A percentile compares a stretch with the other conserved stretches of the same genome.
Evolutionary conservation across 2,888 invertebrate species (phyloP).

Genomic region (Scaptomyza tumidula): DNA sequence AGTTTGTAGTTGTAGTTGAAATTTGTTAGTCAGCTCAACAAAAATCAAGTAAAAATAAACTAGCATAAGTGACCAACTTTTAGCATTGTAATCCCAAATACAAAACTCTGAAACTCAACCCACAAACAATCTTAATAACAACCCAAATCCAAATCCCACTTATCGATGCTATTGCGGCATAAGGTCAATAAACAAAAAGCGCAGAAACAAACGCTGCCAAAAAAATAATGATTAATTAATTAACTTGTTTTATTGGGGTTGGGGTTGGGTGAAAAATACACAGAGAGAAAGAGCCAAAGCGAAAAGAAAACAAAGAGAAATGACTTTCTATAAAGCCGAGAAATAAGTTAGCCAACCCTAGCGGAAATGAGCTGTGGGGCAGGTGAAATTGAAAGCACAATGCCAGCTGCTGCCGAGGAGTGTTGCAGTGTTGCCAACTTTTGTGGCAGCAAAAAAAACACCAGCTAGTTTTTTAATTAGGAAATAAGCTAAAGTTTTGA

Average conservation of each 20-base stretch:
- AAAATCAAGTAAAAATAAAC: slow-evolving; percentile 1
- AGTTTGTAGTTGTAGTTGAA: slow-evolving; percentile 46
- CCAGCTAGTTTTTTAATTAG: neutral
- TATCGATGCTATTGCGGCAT: slow-evolving; percentile 33
- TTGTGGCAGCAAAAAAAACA: neutral
- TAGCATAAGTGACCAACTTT: slow-evolving; percentile 66
- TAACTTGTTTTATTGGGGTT: slow-evolving; percentile 71
- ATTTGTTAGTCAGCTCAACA: slow-evolving; percentile 37
- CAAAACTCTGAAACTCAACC: neutral
- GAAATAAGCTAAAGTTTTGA: slow-evolving; percentile 3
- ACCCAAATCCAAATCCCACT: slow-evolving; percentile 1
- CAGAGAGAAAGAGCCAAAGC: neutral
- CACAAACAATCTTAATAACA: neutral
- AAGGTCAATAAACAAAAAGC: slow-evolving; percentile 60
- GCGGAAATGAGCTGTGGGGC: neutral
- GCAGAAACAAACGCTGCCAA: slow-evolving; percentile 54
- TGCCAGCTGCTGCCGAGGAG: slow-evolving; percentile 1
- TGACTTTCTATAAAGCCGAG: slow-evolving; percentile 61
- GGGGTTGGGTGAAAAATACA: slow-evolving; percentile 23
- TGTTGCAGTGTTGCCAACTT: slow-evolving; percentile 11
- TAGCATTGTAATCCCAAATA: slow-evolving; percentile 58
- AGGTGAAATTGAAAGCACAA: neutral
- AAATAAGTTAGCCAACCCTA: slow-evolving; percentile 54
- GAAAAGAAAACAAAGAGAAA: slow-evolving; percentile 50
- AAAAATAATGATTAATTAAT: slow-evolving; percentile 76